Base-by-base conservation (phyloP, 2,797 vertebrate species). In the Acanthis flammea region DNA sequence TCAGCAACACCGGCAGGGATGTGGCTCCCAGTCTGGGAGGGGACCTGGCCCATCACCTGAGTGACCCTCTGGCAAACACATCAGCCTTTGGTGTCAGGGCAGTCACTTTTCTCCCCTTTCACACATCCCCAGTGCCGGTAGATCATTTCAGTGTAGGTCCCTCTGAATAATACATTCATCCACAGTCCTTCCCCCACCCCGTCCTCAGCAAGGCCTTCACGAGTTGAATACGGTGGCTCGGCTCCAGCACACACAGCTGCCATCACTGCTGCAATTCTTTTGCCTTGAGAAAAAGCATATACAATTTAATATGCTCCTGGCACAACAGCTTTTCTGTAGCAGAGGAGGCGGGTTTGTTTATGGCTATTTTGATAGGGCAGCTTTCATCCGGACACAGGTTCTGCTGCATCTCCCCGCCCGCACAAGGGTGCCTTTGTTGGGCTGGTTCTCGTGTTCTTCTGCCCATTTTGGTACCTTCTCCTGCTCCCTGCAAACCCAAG, bases 241-340 rank as follows among this genome's bases (percentile, higher is more conserved):
- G 90, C 95, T 97, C 97, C 97, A 97, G 96, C 90, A 51, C 73
- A n/a, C 95, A 90, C 96, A 97, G 96, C 96, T 97, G 97, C 96
- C 95, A 41, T 96, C 96, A 95, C 86, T 93, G 92, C 95, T 95
- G 94, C 96, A 90, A 88, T 91, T 96, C 96, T 96, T 96, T 95
- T 66, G 94, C 96, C 95, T 96, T 95, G 91, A 96, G 95, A 96
- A 96, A 96, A 95, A 94, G 78, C 96, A 97, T 97, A 91, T 94
- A 97, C 95, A 95, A 97, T 97, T 97, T 96, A 97, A 97, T 96
- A 95, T 95, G 93, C 93, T 97, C 92, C 85, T 94, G 95, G 96
- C 96, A 97, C 84, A 93, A 82, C 81, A 92, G 90, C 90, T 95
- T 95, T 95, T 85, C 83, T 96, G 86, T 95, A 61, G 93, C 41